These are phyloP conservation scores for Neocrepidodera transversa DNA, from an alignment of 2,888 invertebrate genomes.

Conservation along the genomic window DNA sequence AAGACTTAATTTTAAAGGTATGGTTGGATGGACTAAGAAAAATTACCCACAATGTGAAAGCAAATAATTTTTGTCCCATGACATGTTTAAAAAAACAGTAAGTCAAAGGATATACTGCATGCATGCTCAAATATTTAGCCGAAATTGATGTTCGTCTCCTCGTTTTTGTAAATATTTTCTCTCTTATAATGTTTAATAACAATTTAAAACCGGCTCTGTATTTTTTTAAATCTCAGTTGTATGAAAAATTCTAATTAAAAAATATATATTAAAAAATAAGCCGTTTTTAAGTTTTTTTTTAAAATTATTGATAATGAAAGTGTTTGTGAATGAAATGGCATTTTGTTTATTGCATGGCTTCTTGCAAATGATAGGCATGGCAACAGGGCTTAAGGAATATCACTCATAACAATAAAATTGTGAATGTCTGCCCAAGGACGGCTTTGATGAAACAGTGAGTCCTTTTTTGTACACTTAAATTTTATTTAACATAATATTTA, in stretches of 20 bases:
- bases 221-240: background rate
- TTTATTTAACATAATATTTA: background rate
- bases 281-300: conserved; percentile 11
- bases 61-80: conserved; percentile 98
- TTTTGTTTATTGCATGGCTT: conserved; percentile 54
- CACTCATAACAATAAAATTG: conserved; percentile 95
- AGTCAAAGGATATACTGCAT: conserved; percentile 63
- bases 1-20: conserved; percentile 68
- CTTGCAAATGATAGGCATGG: conserved; percentile 77
- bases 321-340: conserved; percentile 28
- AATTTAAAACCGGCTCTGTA: background rate
- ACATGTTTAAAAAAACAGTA: conserved; percentile 99
- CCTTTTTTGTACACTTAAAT: conserved; percentile 23
- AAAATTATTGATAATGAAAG: background rate
- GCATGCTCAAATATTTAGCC: conserved; percentile 28
- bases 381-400: conserved; percentile 86
- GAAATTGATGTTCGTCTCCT: conserved; percentile 31
- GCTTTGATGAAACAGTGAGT: conserved; percentile 99
- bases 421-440: conserved; percentile 93
- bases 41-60: conserved; percentile 98
- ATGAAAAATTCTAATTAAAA: no score
- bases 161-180: conserved; percentile 5
- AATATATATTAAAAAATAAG: background rate
- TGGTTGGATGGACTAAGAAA: conserved; percentile 95
- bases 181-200: background rate